Evolutionary conservation across 2,888 invertebrate genomes (phyloP).

Genomic region (Parthenolecanium corni): DNA sequence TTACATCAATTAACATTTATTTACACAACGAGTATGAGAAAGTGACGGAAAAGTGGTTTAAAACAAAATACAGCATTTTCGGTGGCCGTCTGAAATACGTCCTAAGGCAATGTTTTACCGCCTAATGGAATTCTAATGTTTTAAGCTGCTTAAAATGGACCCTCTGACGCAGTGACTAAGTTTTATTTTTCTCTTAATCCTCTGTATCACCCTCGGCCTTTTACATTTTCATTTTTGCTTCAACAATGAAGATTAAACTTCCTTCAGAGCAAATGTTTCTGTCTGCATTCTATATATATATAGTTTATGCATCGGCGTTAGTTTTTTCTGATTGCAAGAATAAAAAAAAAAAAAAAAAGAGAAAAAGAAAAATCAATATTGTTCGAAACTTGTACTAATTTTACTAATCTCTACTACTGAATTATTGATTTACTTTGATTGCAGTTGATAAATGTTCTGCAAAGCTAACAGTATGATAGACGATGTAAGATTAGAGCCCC

Average conservation of each 20-base stretch:
- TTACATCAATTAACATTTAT: conserved; percentile 28
- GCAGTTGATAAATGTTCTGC: no score
- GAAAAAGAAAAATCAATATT: no score
- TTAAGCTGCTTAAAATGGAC: conserved; percentile 28
- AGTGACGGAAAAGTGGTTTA: conserved; percentile 17
- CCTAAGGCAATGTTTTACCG: conserved; percentile 28
- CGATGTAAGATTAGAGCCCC: no score
- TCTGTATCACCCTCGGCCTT: conserved; percentile 28
- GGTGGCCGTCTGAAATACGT: conserved; percentile 23
- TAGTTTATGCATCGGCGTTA: no score
- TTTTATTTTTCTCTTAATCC: conserved; percentile 28
- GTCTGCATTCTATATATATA: no score
- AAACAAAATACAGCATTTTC: conserved; percentile 23
- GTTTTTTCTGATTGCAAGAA: no score
- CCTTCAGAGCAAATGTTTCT: no score
- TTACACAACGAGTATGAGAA: conserved; percentile 21
- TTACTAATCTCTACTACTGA: no score
- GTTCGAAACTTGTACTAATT: no score
- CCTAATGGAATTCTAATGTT: conserved; percentile 30
- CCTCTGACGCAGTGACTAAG: conserved; percentile 25
- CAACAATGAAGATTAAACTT: conserved; percentile 1
- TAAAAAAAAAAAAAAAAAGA: no score
- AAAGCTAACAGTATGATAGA: no score
- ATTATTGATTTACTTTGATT: no score
- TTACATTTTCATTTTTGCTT: conserved; percentile 26